phyloP scores from a whole-genome alignment of 1,140 invertebrate genomes.

The Pomacea maculata region DNA sequence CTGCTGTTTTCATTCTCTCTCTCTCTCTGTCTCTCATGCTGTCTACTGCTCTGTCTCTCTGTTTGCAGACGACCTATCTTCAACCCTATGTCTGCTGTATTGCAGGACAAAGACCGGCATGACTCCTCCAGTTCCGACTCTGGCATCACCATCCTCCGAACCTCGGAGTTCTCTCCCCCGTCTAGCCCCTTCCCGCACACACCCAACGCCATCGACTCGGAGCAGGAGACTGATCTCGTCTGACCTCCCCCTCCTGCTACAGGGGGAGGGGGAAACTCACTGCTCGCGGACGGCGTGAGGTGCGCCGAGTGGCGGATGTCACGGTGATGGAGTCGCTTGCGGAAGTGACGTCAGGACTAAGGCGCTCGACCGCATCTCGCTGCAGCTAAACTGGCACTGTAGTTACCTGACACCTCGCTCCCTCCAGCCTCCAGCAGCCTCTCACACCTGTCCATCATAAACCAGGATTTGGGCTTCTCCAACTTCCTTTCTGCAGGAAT shows the following conservation, averaged over 20 bases:
- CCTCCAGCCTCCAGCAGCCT: not conserved
- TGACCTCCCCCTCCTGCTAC: conserved; percentile 3
- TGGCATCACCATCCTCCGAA: conserved; percentile 55
- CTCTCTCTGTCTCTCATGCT: no score
- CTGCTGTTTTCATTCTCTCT: no score
- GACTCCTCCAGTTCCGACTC: conserved; percentile 61
- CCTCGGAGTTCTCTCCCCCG: conserved; percentile 48
- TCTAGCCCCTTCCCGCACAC: conserved; percentile 45
- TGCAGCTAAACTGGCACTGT: not conserved
- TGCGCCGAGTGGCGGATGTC: not conserved
- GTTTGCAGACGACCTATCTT: no score
- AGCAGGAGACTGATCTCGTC: conserved; percentile 39
- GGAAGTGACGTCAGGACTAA: not conserved
- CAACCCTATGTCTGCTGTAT: not conserved
- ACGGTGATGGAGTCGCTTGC: not conserved
- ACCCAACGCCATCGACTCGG: conserved; percentile 30
- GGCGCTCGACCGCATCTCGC: not conserved
- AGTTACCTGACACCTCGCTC: not conserved
- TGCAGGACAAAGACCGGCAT: conserved; percentile 52
- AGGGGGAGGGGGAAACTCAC: not conserved
- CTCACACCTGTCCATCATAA: no score
- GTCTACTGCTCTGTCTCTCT: no score
- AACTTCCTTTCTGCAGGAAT: no score
- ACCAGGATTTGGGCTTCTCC: no score
- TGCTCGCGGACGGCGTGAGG: not conserved